These are phyloP conservation scores for Drosophila formosana DNA, from an alignment of 2,888 invertebrate genomes.

Conservation along the genomic window DNA sequence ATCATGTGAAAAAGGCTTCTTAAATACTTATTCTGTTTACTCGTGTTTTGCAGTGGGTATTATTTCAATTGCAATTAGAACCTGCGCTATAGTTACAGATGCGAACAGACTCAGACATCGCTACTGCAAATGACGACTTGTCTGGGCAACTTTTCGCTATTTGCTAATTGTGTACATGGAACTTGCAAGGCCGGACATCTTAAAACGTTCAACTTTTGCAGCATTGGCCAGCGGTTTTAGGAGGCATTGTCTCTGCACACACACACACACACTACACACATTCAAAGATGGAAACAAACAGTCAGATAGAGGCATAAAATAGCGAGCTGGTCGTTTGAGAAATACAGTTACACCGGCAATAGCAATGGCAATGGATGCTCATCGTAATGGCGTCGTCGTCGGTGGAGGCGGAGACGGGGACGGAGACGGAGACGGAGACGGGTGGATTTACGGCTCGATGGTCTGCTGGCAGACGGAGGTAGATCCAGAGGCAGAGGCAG, in stretches of 20 bases:
- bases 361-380: constrained; percentile 55
- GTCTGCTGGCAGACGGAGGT: constrained; percentile 55
- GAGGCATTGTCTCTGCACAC: constrained; percentile 30
- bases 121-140: neutral
- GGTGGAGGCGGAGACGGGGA: constrained; percentile 35
- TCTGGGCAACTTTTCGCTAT: constrained; percentile 11
- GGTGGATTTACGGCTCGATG: constrained; percentile 73
- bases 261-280: constrained; percentile 9
- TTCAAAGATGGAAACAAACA: constrained; percentile 5
- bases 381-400: constrained; percentile 53
- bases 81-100: neutral
- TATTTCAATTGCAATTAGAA: neutral
- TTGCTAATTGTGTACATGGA: constrained; percentile 42
- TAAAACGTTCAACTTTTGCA: constrained; percentile 31
- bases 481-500: constrained; percentile 23
- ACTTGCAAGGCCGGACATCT: constrained; percentile 39
- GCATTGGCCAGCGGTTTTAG: constrained; percentile 35
- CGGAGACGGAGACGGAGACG: constrained; percentile 38
- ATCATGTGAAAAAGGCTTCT: neutral
- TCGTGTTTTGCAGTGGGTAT: neutral
- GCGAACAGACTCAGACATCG: constrained; percentile 2
- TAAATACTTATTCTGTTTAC: neutral
- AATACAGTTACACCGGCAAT: constrained; percentile 46
- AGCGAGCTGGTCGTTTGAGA: constrained; percentile 31
- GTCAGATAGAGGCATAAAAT: constrained; percentile 27